A percentile compares a stretch with the other conserved stretches of the same genome.
Evolutionary conservation across 2,113 vertebrate genomes (phyloP).

Genomic region (Hylia prasina): DNA sequence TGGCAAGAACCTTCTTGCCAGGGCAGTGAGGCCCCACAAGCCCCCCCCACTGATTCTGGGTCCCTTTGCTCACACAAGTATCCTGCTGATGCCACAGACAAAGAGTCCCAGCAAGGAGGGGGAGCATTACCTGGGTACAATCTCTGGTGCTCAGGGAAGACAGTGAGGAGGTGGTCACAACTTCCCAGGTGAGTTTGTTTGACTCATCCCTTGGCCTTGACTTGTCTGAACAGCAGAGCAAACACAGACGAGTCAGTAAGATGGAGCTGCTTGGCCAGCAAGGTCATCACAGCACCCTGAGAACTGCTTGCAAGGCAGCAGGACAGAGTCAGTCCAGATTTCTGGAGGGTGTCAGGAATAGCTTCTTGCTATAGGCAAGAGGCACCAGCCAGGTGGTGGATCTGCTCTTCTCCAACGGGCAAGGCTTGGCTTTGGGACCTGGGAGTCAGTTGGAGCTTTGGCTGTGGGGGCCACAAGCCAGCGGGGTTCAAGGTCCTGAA

Average conservation of each 20-base stretch:
- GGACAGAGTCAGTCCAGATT: background rate
- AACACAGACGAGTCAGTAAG: background rate
- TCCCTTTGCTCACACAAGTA: background rate
- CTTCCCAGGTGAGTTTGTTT: background rate
- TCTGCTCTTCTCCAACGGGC: background rate
- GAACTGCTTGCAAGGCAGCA: background rate
- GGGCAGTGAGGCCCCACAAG: background rate
- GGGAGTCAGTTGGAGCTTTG: background rate
- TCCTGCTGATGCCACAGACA: background rate
- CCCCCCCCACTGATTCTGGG: background rate
- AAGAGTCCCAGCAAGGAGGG: background rate
- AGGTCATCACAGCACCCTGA: background rate
- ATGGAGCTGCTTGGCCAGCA: background rate
- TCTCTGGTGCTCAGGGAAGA: background rate
- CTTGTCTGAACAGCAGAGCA: background rate
- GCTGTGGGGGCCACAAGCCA: background rate
- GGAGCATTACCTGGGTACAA: background rate
- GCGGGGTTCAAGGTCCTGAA: background rate
- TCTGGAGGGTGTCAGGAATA: accelerated
- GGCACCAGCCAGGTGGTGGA: background rate
- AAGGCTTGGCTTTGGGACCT: background rate
- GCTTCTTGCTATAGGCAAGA: background rate
- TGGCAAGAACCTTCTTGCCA: background rate
- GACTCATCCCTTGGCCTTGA: background rate
- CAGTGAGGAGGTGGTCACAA: accelerated